These are phyloP conservation scores for Engraulis encrasicolus DNA, from an alignment of 2,113 vertebrate species.

Conservation along the genomic window DNA sequence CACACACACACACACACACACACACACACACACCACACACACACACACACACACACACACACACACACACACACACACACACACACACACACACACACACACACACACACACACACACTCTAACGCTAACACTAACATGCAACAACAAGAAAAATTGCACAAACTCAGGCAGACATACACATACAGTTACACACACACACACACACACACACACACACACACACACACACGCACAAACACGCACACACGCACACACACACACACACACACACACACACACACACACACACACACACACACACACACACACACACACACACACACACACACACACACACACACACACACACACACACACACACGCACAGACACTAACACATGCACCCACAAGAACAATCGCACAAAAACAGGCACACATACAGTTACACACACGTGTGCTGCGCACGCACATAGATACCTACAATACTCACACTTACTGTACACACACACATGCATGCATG, in stretches of 20 bases:
- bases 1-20: background rate
- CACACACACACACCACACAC: no score
- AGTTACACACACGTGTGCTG: no score
- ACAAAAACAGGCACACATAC: background rate
- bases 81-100: background rate
- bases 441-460: no score
- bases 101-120: no score
- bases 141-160: no score
- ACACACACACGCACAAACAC: constrained; percentile 29
- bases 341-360: constrained; percentile 44
- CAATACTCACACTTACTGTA: no score
- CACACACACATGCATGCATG: background rate
- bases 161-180: no score
- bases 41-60: no score
- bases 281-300: no score
- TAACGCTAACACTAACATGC: no score
- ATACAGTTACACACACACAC: background rate
- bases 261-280: background rate
- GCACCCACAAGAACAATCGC: constrained; percentile 22
- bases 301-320: no score
- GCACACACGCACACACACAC: constrained; percentile 1
- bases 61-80: no score
- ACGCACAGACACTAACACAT: constrained; percentile 22
- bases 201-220: constrained; percentile 46
- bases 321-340: background rate